These are phyloP conservation scores for Falco peregrinus DNA, from an alignment of 2,797 vertebrate species.

Conservation along the genomic window DNA sequence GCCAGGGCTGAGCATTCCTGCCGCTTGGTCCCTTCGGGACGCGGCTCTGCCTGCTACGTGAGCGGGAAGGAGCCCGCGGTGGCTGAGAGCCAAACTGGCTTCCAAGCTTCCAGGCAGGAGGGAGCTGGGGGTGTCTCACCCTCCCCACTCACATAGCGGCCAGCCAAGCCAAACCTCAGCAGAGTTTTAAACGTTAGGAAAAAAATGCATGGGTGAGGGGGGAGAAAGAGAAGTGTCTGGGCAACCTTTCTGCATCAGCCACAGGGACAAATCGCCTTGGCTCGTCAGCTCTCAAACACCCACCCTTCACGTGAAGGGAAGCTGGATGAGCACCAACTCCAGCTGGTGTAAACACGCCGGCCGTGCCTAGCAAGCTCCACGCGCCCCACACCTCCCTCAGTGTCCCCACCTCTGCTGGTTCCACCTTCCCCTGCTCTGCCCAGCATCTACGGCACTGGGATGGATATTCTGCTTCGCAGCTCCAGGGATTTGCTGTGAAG, in stretches of 20 bases:
- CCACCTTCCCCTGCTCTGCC: not conserved
- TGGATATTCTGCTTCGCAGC: not conserved
- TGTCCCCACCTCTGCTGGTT: not conserved
- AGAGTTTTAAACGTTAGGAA: not conserved
- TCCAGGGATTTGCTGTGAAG: not conserved
- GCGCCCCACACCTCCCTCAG: not conserved
- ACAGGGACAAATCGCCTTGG: not conserved
- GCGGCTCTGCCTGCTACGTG: not conserved
- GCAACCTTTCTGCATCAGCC: not conserved
- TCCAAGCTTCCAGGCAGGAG: not conserved
- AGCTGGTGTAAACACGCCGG: not conserved
- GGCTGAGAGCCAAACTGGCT: not conserved
- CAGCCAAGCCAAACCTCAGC: not conserved
- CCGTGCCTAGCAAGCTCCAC: not conserved
- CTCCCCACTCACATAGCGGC: accelerated
- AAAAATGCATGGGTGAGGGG: accelerated
- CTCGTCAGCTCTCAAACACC: not conserved
- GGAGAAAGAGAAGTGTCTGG: accelerated
- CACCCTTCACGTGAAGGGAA: not conserved
- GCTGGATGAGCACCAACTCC: not conserved
- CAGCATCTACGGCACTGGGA: accelerated
- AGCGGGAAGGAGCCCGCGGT: accelerated
- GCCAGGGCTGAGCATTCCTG: not conserved
- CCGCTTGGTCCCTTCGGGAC: accelerated
- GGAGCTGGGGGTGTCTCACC: not conserved